Evolutionary conservation across 2,888 invertebrate genomes (phyloP).

Genomic region (Thereva nobilitata): DNA sequence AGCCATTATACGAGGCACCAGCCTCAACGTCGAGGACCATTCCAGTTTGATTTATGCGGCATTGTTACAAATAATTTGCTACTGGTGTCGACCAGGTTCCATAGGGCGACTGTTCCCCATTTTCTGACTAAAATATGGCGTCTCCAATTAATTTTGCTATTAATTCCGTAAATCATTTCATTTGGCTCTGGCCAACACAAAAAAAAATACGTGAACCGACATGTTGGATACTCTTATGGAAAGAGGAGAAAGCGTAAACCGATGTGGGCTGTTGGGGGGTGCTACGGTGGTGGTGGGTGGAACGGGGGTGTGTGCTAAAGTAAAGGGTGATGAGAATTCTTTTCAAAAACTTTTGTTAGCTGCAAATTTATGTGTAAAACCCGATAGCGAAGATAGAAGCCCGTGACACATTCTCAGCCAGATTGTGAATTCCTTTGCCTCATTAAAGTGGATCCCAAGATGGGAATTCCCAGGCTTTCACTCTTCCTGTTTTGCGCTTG

Average conservation of each 20-base stretch:
- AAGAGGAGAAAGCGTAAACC: too few species aligned
- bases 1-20: slow-evolving; percentile 18
- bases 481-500: slow-evolving; percentile 31
- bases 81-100: slow-evolving; percentile 36
- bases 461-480: slow-evolving; percentile 31
- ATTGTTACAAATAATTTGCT: slow-evolving; percentile 38
- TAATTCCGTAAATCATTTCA: slow-evolving; percentile 41
- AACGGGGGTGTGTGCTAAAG: neutral
- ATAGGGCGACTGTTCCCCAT: slow-evolving; percentile 31
- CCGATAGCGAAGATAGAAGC: slow-evolving; percentile 30
- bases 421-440: slow-evolving; percentile 32
- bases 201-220: slow-evolving; percentile 3
- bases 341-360: slow-evolving; percentile 16
- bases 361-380: slow-evolving; percentile 30
- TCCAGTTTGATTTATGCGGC: slow-evolving; percentile 38
- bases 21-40: slow-evolving; percentile 27
- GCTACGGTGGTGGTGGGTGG: neutral
- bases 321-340: slow-evolving; percentile 3
- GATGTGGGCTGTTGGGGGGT: too few species aligned
- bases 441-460: slow-evolving; percentile 31
- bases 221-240: slow-evolving; percentile 12
- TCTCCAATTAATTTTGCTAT: slow-evolving; percentile 40
- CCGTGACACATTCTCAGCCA: slow-evolving; percentile 34
- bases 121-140: slow-evolving; percentile 38
- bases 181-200: slow-evolving; percentile 5